These are phyloP conservation scores for Plecotus auritus DNA, from an alignment of 2,113 vertebrate genomes.

Conservation along the genomic window DNA sequence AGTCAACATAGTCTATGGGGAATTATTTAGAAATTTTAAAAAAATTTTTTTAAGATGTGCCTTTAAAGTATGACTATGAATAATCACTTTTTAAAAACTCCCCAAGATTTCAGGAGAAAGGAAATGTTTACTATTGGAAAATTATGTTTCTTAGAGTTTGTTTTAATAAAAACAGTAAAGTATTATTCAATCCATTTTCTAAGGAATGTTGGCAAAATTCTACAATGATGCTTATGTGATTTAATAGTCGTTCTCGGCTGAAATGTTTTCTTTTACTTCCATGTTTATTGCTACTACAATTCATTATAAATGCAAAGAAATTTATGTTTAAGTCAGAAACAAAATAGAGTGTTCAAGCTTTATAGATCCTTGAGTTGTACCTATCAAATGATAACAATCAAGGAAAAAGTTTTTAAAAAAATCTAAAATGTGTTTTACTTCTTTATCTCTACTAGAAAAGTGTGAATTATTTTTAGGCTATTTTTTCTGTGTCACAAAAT, in stretches of 20 bases:
- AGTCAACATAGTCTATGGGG: constrained; percentile 38
- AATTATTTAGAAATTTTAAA: constrained; percentile 37
- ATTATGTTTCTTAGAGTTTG: constrained; percentile 45
- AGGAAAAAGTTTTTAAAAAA: neutral
- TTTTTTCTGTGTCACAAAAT: neutral
- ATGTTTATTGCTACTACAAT: constrained; percentile 31
- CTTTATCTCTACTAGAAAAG: neutral
- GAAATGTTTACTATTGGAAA: constrained; percentile 66
- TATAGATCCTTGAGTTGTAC: neutral
- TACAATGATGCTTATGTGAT: constrained; percentile 48
- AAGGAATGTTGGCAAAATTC: constrained; percentile 59
- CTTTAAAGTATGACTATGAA: constrained; percentile 17
- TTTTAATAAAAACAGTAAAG: constrained; percentile 40
- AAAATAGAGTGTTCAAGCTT: constrained; percentile 2
- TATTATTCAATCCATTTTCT: constrained; percentile 46
- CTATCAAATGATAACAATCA: neutral
- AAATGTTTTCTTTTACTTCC: constrained; percentile 43
- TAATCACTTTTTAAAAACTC: constrained; percentile 57
- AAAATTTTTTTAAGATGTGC: neutral
- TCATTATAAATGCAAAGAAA: constrained; percentile 28
- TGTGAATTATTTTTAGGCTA: neutral
- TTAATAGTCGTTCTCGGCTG: constrained; percentile 7
- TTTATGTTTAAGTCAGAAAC: constrained; percentile 26
- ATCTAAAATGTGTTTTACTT: neutral
- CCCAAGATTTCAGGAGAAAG: constrained; percentile 55